Base-by-base conservation (phyloP, 1,140 invertebrate genomes). In the Cephus cinctus region DNA sequence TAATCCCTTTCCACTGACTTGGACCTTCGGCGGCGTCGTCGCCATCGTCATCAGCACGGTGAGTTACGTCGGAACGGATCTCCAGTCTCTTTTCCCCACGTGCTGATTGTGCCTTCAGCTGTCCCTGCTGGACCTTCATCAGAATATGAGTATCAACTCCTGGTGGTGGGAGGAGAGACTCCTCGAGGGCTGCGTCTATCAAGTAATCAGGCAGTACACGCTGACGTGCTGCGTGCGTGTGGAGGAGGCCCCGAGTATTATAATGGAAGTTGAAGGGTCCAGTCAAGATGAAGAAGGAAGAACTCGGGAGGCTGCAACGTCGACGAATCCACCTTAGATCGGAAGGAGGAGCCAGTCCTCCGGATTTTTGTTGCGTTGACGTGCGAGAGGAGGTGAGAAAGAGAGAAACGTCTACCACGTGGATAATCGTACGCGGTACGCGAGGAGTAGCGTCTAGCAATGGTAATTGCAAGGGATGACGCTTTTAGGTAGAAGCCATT, bases 121-220 rank as follows among this genome's bases (percentile, higher is more conserved):
- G 11, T 52, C 53, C 9, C 36, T 56, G 34, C 30, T 56, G 44
- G 53, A 56, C 43, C 32, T 52, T 25, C 50, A 56, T 18, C 53
- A 52, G 27, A 55, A 55, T 19, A 55, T 52, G 53, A 55, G 50
- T 15, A 16, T 52, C 49, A 54, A 52, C 21, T 51, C 36, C 11
- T 54, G 52, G 52, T 51, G 52, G 52, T 54, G 49, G 49, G 49
- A 54, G 12, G 22, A 54, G n/a, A 32, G 22, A 35, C 25, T 54
- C 23, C 25, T 43, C 12, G 23, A 46, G 6, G 52, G 52, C 12
- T 54, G 43, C 20, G 11, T 47, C 19, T 47, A 54, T 8, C 52
- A 54, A 9, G 50, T 55, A 6, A 14, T 52, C 4, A 31, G 50
- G 36, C 53, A 55, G n/a, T 52, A 41, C 22, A 52, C 36, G 5